Base-by-base conservation (phyloP, 1,140 invertebrate genomes). In the Drosophila asahinai region DNA sequence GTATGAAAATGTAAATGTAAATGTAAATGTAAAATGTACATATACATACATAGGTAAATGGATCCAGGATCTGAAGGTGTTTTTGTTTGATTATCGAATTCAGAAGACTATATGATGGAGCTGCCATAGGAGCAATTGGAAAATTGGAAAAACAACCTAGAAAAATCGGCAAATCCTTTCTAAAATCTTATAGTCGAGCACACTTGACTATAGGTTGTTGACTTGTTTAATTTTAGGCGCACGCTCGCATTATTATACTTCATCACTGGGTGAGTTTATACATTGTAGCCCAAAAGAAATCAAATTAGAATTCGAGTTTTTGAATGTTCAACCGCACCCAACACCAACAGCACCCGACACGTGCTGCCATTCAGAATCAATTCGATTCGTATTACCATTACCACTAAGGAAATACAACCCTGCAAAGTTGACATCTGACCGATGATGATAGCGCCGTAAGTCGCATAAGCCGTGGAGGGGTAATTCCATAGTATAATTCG, bases 321-420 rank as follows among this genome's bases (percentile, higher is more conserved):
- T 40, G 19, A 57, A 57, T 40, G 19, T 40, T 25, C 36, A 76
- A 87, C 83, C 90, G 62, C 73, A 82, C 68, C 62, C 73, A 48
- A 65, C 91, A 92, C 83, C 42, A 72, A 87, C 83, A 80, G 62
- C 73, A 80, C 68, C 57, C 73, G 47, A 62, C 91, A 92, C 91
- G 91, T 92, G 91, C 74, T 57, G 14, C 74, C 81, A 86, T 91
- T 90, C 80, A 60, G 68, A 92, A 92, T 92, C 91, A 80, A 92
- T 92, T 92, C 86, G 91, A 71, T 77, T 59, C 71, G 75, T 57
- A 78, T 83, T 80, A 76, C 73, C 51, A 47, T 65, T 66, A 59
- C 54, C 54, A 57, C 54, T 57, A 38, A 9, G 48, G 60, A 47
- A 65, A 38, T 49, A 58, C 40, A 57, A 47, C 22, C 45, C 27